Evolutionary conservation across 2,797 vertebrate species (phyloP).

Genomic region (Caiman crocodilus): DNA sequence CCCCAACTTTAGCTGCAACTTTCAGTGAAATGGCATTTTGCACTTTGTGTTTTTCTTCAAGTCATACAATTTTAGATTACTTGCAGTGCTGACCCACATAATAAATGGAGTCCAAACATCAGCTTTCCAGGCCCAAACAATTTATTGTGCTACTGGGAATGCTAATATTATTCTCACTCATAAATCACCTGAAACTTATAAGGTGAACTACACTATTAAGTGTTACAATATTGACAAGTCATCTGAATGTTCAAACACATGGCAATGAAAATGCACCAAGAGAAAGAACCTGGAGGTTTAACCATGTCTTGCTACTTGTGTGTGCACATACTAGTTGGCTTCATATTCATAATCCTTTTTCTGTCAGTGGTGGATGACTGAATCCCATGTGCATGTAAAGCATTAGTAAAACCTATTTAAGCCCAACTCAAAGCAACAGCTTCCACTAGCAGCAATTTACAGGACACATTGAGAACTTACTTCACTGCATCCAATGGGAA

Average conservation of each 20-base stretch:
- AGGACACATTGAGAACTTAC: accelerated
- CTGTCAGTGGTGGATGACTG: too few relatives aligned
- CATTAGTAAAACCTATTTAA: background rate
- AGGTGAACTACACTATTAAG: background rate
- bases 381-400: too few relatives aligned
- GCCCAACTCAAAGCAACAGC: background rate
- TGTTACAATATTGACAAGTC: too few relatives aligned
- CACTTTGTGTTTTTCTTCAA: background rate
- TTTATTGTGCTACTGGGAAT: background rate
- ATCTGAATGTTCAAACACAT: background rate
- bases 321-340: background rate
- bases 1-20: background rate
- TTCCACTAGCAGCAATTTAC: background rate
- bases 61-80: too few relatives aligned
- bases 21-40: background rate
- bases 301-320: background rate
- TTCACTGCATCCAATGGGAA: background rate
- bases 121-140: background rate
- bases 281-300: background rate
- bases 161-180: background rate
- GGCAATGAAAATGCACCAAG: background rate
- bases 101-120: background rate
- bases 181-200: too few relatives aligned
- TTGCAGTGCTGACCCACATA: too few relatives aligned
- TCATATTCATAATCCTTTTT: background rate